Percentiles rank a stretch among this genome's conserved stretches.
Conservation (phyloP, 1,140 invertebrate genomes). For the Pachypeltis micranthus region DNA sequence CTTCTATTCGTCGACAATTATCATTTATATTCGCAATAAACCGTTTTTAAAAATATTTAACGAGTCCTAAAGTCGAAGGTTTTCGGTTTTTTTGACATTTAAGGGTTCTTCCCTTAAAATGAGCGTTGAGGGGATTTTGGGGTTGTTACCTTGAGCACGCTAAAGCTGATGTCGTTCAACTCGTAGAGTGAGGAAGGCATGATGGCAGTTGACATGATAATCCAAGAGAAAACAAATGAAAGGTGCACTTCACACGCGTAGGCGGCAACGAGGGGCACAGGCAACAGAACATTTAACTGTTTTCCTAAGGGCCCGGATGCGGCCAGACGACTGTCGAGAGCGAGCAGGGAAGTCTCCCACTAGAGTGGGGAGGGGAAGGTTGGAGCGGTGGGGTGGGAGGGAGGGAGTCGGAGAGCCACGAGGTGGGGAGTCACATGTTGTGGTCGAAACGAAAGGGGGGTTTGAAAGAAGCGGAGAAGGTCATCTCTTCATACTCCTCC, state of each 20-base stretch:
- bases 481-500: too few species aligned
- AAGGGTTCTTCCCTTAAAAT: too few species aligned
- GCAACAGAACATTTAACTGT: conserved; percentile 7
- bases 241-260: conserved; percentile 4
- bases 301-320: conserved; percentile 7
- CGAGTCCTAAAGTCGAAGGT: too few species aligned
- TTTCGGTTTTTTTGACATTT: too few species aligned
- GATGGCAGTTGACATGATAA: not conserved
- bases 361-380: not conserved
- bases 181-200: conserved; percentile 8
- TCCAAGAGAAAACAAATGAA: not conserved
- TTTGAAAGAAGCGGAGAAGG: too few species aligned
- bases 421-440: too few species aligned
- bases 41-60: too few species aligned
- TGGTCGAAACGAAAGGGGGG: too few species aligned
- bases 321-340: not conserved
- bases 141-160: conserved; percentile 9
- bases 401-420: too few species aligned
- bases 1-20: too few species aligned
- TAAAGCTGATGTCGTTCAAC: conserved; percentile 6
- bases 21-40: too few species aligned
- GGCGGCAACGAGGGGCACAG: not conserved
- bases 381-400: not conserved
- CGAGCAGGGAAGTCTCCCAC: not conserved
- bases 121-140: too few species aligned